Percentiles rank a stretch among this genome's conserved stretches.
phyloP scores from a whole-genome alignment of 1,140 invertebrate genomes.

The Rhyacophila brunnea region DNA sequence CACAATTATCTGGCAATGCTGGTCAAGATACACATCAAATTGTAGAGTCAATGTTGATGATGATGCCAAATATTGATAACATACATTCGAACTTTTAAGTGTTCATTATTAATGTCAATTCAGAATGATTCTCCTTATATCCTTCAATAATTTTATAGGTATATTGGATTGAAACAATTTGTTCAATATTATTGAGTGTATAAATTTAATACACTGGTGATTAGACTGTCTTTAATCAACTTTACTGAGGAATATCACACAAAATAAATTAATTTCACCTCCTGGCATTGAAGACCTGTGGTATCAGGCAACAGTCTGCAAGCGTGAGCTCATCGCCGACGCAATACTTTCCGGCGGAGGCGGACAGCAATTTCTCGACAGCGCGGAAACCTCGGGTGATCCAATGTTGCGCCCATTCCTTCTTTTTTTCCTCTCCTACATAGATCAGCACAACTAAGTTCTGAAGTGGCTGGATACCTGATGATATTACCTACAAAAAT shows the following conservation, averaged over 20 bases:
- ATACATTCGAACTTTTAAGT: too few relatives aligned
- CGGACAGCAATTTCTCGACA: slow-evolving; percentile 82
- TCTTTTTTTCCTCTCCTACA: slow-evolving; percentile 81
- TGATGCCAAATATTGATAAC: too few relatives aligned
- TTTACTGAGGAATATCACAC: background rate
- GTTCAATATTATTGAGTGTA: too few relatives aligned
- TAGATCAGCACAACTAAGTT: slow-evolving; percentile 86
- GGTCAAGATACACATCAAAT: too few relatives aligned
- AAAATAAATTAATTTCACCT: slow-evolving; percentile 53
- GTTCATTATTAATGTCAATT: too few relatives aligned
- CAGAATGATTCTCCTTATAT: too few relatives aligned
- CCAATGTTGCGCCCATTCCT: slow-evolving; percentile 91
- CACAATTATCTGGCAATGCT: too few relatives aligned
- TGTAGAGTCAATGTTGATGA: too few relatives aligned
- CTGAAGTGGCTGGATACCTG: slow-evolving; percentile 94
- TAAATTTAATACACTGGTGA: too few relatives aligned
- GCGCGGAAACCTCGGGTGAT: slow-evolving; percentile 87
- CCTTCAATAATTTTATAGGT: too few relatives aligned
- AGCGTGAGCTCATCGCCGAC: slow-evolving; percentile 91
- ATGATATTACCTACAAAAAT: slow-evolving; percentile 70
- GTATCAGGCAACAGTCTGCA: slow-evolving; percentile 93
- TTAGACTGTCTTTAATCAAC: too few relatives aligned
- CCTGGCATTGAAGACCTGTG: slow-evolving; percentile 89
- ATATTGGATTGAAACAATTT: too few relatives aligned
- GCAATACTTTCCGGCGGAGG: slow-evolving; percentile 89